A percentile compares a stretch with the other conserved stretches of the same genome.
Evolutionary conservation across 2,888 invertebrate genomes (phyloP).

Genomic region (Aethes cnicana): DNA sequence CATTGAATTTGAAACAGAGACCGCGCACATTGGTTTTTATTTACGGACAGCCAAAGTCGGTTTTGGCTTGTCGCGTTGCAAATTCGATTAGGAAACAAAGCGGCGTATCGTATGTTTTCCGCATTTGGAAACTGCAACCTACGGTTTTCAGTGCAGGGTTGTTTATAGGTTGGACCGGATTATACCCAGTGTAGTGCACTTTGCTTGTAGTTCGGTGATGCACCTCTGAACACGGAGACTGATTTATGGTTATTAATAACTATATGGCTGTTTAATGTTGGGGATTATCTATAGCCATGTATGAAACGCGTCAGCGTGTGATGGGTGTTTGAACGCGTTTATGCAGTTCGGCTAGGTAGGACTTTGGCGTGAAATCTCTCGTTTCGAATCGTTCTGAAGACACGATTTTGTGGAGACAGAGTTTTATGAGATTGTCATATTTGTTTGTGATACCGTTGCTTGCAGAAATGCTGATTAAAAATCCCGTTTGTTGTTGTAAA

Average conservation of each 20-base stretch:
- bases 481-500: too few relatives aligned
- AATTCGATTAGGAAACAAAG: slow-evolving; percentile 40
- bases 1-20: slow-evolving; percentile 35
- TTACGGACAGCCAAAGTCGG: slow-evolving; percentile 49
- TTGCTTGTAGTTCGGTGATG: slow-evolving; percentile 64
- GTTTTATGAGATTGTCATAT: background rate
- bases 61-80: slow-evolving; percentile 47
- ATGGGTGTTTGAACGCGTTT: slow-evolving; percentile 3
- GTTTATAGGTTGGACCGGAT: slow-evolving; percentile 33
- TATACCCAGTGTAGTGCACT: slow-evolving; percentile 72
- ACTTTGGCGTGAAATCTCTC: background rate
- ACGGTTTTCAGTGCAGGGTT: slow-evolving; percentile 25
- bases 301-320: slow-evolving; percentile 47
- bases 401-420: background rate
- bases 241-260: slow-evolving; percentile 79
- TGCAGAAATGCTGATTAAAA: too few relatives aligned
- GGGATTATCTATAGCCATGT: slow-evolving; percentile 66
- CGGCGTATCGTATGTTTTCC: slow-evolving; percentile 31
- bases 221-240: slow-evolving; percentile 69
- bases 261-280: slow-evolving; percentile 77
- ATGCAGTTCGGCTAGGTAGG: background rate
- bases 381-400: background rate
- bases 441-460: too few relatives aligned
- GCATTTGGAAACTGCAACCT: slow-evolving; percentile 33
- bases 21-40: slow-evolving; percentile 56